Evolutionary conservation across 2,797 vertebrate genomes (phyloP).

Genomic region (Hapalemur alaotrensis): DNA sequence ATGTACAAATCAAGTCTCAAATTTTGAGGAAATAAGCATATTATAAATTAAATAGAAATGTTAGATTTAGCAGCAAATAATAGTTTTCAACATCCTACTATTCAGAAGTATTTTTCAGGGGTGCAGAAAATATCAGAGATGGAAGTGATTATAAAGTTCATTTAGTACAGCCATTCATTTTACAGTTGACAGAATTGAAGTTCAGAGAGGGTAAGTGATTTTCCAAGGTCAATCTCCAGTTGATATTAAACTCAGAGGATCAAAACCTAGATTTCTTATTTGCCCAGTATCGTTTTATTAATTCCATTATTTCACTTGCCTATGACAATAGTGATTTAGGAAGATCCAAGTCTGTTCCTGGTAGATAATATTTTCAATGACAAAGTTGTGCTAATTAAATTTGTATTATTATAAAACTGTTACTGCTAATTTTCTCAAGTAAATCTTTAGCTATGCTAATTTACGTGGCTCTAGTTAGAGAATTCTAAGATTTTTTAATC

Average conservation of each 20-base stretch:
- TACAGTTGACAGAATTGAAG: not conserved
- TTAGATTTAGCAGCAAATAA: not conserved
- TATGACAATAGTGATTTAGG: not conserved
- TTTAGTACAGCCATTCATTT: not conserved
- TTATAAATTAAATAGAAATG: not conserved
- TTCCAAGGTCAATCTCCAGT: not conserved
- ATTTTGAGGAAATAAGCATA: not conserved
- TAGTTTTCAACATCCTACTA: not conserved
- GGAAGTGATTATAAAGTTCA: not conserved
- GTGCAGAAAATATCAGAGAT: not conserved
- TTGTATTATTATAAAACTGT: not conserved
- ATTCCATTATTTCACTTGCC: not conserved
- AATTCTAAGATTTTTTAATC: not conserved
- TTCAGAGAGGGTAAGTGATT: not conserved
- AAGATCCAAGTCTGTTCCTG: not conserved
- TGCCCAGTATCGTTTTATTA: not conserved
- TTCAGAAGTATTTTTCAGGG: not conserved
- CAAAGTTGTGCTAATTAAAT: not conserved
- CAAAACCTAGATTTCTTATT: not conserved
- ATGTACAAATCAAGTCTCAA: not conserved
- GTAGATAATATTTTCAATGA: not conserved
- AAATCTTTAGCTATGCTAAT: not conserved
- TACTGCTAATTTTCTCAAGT: not conserved
- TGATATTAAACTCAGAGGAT: not conserved
- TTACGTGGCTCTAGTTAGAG: not conserved